Evolutionary conservation across 2,113 vertebrate genomes (phyloP).

Genomic region (Trinectes maculatus): DNA sequence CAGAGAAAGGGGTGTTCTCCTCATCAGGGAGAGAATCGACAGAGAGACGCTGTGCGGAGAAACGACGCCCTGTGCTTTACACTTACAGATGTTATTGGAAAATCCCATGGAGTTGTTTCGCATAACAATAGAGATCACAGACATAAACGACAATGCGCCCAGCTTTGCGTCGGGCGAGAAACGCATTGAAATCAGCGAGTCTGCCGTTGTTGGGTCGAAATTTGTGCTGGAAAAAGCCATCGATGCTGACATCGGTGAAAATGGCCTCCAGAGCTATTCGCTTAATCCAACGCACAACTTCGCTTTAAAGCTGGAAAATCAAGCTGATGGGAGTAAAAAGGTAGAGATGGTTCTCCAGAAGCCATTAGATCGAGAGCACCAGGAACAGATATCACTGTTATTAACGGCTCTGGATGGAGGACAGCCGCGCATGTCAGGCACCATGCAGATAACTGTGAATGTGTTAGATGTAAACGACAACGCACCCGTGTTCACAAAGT

Average conservation of each 20-base stretch:
- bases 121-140: constrained; percentile 69
- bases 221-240: constrained; percentile 50
- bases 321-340: constrained; percentile 57
- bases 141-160: constrained; percentile 75
- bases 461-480: constrained; percentile 73
- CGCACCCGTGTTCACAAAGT: constrained; percentile 67
- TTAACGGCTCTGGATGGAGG: constrained; percentile 67
- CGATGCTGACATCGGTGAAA: constrained; percentile 55
- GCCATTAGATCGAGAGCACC: constrained; percentile 58
- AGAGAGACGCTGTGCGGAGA: constrained; percentile 80
- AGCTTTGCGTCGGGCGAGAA: constrained; percentile 49
- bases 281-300: constrained; percentile 76
- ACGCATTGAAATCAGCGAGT: constrained; percentile 69
- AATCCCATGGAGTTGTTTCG: constrained; percentile 69
- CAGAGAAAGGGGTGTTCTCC: constrained; percentile 51
- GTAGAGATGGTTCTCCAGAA: constrained; percentile 71
- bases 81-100: constrained; percentile 72
- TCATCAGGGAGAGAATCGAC: constrained; percentile 74
- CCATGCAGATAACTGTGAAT: constrained; percentile 54
- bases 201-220: constrained; percentile 40
- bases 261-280: constrained; percentile 79
- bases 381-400: constrained; percentile 18
- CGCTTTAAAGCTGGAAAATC: constrained; percentile 63
- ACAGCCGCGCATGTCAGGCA: constrained; percentile 55
- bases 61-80: constrained; percentile 68